Conservation (phyloP, 2,888 invertebrate genomes). For the Rotaria magnacalcarata region DNA sequence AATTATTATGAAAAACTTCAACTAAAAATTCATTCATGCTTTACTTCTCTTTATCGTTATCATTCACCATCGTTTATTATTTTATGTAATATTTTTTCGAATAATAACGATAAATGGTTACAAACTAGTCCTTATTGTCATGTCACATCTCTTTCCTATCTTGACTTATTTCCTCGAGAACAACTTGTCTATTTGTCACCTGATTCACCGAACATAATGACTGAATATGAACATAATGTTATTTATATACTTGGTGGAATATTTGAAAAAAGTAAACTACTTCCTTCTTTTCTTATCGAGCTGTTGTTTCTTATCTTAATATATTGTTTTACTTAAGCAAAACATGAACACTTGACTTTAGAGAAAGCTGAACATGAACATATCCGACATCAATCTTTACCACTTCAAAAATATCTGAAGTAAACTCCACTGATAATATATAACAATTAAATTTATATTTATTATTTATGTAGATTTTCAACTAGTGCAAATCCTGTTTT, state of each 20-base stretch:
- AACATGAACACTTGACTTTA: background rate
- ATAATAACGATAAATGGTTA: background rate
- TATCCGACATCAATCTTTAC: background rate
- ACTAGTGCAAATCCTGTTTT: background rate
- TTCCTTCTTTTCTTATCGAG: background rate
- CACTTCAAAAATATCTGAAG: background rate
- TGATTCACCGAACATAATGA: background rate
- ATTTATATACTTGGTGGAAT: background rate
- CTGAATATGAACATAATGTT: background rate
- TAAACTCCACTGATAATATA: background rate
- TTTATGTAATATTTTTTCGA: background rate
- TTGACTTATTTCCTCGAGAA: background rate
- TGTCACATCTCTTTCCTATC: background rate
- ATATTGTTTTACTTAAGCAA: background rate
- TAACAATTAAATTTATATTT: background rate
- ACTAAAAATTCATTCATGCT: constrained; percentile 8
- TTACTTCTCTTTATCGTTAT: background rate
- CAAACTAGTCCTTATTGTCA: constrained; percentile 4
- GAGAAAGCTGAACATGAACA: background rate
- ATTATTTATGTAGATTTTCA: background rate
- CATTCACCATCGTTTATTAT: background rate
- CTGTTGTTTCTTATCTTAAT: no score
- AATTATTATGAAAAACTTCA: background rate
- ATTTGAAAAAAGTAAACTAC: background rate
- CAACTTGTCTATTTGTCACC: background rate